Conservation (phyloP, 2,888 invertebrate genomes). For the Stenodema calcarata region DNA sequence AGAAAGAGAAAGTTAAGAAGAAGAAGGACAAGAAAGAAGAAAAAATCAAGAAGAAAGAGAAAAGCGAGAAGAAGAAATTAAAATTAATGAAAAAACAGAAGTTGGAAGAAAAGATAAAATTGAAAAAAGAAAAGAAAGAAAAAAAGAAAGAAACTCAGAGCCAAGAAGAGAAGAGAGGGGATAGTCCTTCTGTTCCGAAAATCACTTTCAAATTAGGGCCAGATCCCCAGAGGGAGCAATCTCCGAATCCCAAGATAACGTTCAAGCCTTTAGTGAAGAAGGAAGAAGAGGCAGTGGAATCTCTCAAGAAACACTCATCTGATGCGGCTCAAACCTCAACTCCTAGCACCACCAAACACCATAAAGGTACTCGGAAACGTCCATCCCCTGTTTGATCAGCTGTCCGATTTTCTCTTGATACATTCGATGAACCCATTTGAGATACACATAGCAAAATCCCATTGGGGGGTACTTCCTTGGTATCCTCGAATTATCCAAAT, state of each 20-base stretch:
- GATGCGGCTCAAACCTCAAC: neutral
- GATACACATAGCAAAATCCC: too few species aligned
- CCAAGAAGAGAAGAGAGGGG: conserved; percentile 57
- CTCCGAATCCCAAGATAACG: conserved; percentile 62
- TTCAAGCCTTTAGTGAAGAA: conserved; percentile 74
- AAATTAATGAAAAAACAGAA: conserved; percentile 57
- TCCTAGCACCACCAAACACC: neutral
- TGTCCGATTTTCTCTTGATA: too few species aligned
- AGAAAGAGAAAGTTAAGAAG: conserved; percentile 54
- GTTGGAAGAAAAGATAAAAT: conserved; percentile 53
- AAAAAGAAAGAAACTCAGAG: conserved; percentile 58
- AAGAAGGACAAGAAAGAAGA: conserved; percentile 57
- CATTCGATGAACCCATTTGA: too few species aligned
- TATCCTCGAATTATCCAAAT: too few species aligned
- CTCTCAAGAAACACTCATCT: neutral
- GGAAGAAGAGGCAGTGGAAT: conserved; percentile 60
- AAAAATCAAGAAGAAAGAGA: conserved; percentile 55
- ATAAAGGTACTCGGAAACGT: too few species aligned
- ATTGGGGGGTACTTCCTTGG: too few species aligned
- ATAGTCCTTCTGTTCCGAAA: conserved; percentile 69
- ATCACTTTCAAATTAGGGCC: conserved; percentile 78
- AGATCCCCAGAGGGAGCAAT: conserved; percentile 73
- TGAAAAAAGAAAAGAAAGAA: conserved; percentile 55
- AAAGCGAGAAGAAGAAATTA: conserved; percentile 56
- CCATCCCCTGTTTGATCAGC: too few species aligned